These are phyloP conservation scores for Halcyon senegalensis DNA, from an alignment of 2,113 vertebrate genomes.

Conservation along the genomic window DNA sequence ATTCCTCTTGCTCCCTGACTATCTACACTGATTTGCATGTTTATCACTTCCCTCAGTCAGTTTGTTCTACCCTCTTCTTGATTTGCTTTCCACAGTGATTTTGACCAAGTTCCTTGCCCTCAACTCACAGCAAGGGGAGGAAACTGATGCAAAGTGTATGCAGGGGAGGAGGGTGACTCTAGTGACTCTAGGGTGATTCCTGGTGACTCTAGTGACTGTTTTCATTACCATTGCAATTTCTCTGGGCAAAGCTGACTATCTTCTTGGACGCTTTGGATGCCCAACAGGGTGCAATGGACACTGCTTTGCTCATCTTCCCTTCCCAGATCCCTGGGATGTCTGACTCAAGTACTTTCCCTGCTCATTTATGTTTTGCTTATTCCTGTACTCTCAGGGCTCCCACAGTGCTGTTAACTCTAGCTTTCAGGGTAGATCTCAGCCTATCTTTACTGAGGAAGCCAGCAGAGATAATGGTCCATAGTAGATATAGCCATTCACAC, in stretches of 20 bases:
- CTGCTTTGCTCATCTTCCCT: background rate
- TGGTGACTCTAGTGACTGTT: background rate
- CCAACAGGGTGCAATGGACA: background rate
- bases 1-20: background rate
- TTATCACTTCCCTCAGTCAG: background rate
- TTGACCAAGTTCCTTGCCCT: background rate
- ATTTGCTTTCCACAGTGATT: conserved; percentile 1
- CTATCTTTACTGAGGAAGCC: background rate
- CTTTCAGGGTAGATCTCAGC: background rate
- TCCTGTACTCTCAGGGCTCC: background rate
- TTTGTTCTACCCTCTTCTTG: background rate
- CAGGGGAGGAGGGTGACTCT: background rate
- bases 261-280: background rate
- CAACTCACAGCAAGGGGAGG: background rate
- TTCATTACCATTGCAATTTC: background rate
- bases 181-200: background rate
- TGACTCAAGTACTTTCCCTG: background rate
- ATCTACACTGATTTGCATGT: background rate
- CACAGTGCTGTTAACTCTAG: background rate
- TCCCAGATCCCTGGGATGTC: background rate
- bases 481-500: background rate
- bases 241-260: background rate
- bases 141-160: background rate
- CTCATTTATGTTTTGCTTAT: background rate
- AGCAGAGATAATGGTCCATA: background rate